Base-by-base conservation (phyloP, 2,888 invertebrate species). In the Iselma pallidipennis region DNA sequence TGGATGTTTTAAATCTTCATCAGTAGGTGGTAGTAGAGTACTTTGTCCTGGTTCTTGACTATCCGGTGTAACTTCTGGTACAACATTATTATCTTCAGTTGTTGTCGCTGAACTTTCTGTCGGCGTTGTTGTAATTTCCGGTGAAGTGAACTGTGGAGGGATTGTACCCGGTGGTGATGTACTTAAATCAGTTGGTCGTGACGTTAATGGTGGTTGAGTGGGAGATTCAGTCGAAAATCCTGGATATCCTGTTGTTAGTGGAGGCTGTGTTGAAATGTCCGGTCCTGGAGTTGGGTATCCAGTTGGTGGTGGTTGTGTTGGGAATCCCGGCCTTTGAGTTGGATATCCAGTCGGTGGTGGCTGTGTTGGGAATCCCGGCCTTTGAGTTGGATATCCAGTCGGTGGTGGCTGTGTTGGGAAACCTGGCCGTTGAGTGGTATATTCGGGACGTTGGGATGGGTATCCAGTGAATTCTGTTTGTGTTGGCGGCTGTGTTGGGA, bases 1-100 rank as follows among this genome's bases (percentile, higher is more conserved):
- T 45, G 90, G 91, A 74, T 91, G 91, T 57, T 87, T 87, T 53
- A 85, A 82, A 26, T 88, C 89, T 37, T 88, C 88, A n/a, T 84
- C 86, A 21, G 61, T 72, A 54, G 65, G 63, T n/a, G 69, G 59
- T 26, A 64, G 50, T n/a, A 51, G 48, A 31, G 52, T 56, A 31
- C 58, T 66, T 57, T 67, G 67, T 51, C 56, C 64, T 25, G 70
- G 73, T 50, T 53, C 57, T n/a, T 66, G 54, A 12, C 54, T 52
- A 7, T 26, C 54, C 2, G 64, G 51, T 7, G 57, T 55, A 19
- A 63, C 58, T 52, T 28, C 52, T n/a, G 64, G 54, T 19, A 55
- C 49, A 25, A 65, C 62, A 9, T 70, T 56, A 16, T 67, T 60
- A 0, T 65, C 66, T 1, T 55, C 65, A 0, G 68, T 61, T 42